phyloP scores from a whole-genome alignment of 1,140 invertebrate genomes.

The Magallana gigas region DNA sequence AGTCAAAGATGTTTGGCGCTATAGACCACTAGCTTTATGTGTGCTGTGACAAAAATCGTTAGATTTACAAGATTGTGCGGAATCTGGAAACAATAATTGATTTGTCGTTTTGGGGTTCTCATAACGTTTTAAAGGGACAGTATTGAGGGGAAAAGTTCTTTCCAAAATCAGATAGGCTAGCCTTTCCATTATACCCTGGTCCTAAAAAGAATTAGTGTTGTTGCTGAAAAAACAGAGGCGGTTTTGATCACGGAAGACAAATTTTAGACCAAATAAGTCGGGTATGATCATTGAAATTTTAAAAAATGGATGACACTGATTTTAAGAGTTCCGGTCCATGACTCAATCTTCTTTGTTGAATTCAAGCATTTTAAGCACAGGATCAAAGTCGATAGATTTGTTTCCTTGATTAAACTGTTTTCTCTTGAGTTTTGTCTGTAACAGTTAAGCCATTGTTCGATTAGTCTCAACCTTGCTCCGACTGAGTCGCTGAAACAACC shows the following conservation, averaged over 20 bases:
- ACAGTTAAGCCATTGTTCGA: neutral
- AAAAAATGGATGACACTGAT: neutral
- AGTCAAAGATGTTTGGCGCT: neutral
- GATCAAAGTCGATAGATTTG: constrained; percentile 25
- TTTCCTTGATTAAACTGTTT: constrained; percentile 34
- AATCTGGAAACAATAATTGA: constrained; percentile 7
- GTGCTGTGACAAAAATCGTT: neutral
- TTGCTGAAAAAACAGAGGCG: neutral
- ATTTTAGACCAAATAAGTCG: neutral
- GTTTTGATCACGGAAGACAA: neutral
- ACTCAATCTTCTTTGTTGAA: constrained; percentile 21
- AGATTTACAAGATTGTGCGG: constrained; percentile 8
- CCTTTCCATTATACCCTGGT: neutral
- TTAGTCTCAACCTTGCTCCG: neutral
- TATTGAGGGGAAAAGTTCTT: neutral
- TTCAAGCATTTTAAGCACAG: neutral
- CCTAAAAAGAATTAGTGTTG: neutral
- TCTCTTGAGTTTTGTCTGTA: neutral
- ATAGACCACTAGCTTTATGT: neutral
- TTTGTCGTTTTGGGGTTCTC: neutral
- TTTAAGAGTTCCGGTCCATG: neutral
- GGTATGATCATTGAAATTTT: neutral
- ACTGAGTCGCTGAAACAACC: neutral
- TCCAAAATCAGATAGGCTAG: neutral
- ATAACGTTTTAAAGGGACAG: neutral